Evolutionary conservation across 2,113 vertebrate genomes (phyloP).

Genomic region (Pontoporia blainvillei): DNA sequence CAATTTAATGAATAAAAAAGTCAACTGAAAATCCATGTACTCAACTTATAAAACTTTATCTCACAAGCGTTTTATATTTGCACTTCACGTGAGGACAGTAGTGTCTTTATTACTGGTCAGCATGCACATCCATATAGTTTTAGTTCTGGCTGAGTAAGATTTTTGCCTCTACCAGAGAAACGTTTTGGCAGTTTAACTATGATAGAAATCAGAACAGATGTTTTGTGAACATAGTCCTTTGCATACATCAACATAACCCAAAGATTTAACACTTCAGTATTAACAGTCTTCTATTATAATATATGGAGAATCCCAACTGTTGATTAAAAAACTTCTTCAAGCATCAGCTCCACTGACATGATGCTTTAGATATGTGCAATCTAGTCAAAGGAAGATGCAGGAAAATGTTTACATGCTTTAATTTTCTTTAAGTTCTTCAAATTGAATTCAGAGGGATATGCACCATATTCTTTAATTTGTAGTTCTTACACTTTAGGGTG

Average conservation of each 20-base stretch:
- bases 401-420: background rate
- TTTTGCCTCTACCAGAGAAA: conserved; percentile 24
- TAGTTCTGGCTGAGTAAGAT: background rate
- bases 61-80: background rate
- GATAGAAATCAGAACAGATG: background rate
- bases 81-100: background rate
- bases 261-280: background rate
- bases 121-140: background rate
- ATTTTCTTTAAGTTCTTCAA: conserved; percentile 9
- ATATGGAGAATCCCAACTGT: background rate
- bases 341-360: background rate
- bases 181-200: background rate
- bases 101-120: background rate
- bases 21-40: background rate
- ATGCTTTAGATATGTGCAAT: background rate
- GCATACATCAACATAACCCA: background rate
- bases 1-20: background rate
- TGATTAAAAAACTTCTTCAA: background rate
- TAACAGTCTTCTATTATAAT: background rate
- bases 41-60: conserved; percentile 3
- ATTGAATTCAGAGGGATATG: background rate
- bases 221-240: background rate
- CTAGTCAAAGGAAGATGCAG: background rate
- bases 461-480: background rate
- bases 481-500: background rate